Base-by-base conservation (phyloP, 1,140 invertebrate species). In the Penaeus vannamei region DNA sequence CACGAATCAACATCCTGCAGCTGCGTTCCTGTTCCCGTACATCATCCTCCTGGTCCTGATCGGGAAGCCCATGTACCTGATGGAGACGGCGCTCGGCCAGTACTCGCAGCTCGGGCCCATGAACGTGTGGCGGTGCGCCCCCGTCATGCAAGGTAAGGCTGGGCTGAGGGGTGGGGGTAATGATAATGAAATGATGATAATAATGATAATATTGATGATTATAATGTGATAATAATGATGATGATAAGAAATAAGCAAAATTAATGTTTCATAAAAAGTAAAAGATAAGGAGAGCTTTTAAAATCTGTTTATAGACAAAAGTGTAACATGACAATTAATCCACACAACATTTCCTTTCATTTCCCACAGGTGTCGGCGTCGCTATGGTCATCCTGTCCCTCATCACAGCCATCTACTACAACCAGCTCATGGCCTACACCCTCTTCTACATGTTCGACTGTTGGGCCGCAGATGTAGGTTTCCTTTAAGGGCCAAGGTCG, bases 1-100 rank as follows among this genome's bases (percentile, higher is more conserved):
- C n/a, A n/a, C n/a, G n/a, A n/a, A n/a, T n/a, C n/a, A 42, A 42
- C 60, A 3, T 61, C 77, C 72, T 42, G n/a, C 93, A 96, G 96
- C 96, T 92, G 96, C 95, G 0, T 96, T 96, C 93, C 93, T 98
- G 1, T 94, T 98, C 62, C 96, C 96, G 0, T 98, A 97, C 93
- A 93, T 97, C 32, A 92, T 97, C 59, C 96, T 97, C 94, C 93
- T 97, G 87, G 91, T 96, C 14, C 93, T 96, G 23, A 96, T 96
- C 91, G 97, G 97, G 3, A 94, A 97, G 66, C 97, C 97, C 19
- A 95, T 97, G 93, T 97, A 95, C 91, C 94, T 94, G 92, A 93
- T 93, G 94, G 94, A 94, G 93, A 93, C 93, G 61, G 93, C 93
- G 61, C 93, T 96, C 61, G 94, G 94, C 36, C 94, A 95, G 92